phyloP scores from a whole-genome alignment of 2,113 vertebrate species.

The Centropus unirufus region DNA sequence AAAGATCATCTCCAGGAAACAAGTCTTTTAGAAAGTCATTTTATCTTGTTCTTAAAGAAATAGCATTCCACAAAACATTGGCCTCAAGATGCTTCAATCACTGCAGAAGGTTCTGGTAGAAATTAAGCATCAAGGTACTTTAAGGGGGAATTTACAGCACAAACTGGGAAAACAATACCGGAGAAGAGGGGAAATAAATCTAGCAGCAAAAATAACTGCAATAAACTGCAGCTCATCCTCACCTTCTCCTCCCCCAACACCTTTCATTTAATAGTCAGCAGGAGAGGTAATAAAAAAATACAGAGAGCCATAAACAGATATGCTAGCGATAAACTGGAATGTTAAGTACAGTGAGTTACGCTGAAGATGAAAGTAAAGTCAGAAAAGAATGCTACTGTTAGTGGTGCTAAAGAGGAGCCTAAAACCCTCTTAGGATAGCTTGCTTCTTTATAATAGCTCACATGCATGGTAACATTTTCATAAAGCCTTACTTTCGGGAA shows the following conservation, averaged over 20 bases:
- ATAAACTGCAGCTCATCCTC: conserved; percentile 19
- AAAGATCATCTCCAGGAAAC: neutral
- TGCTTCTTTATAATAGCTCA: neutral
- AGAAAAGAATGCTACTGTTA: conserved; percentile 55
- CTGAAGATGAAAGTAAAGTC: conserved; percentile 46
- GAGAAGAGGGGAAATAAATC: conserved; percentile 4
- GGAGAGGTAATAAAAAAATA: conserved; percentile 44
- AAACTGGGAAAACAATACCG: neutral
- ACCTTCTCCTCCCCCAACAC: neutral
- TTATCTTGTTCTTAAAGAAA: neutral
- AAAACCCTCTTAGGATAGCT: neutral
- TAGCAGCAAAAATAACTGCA: conserved; percentile 4
- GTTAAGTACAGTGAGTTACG: conserved; percentile 40
- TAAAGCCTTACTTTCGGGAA: neutral
- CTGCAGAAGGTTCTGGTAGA: neutral
- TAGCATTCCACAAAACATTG: neutral
- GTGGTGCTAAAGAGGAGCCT: conserved; percentile 1
- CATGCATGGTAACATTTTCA: neutral
- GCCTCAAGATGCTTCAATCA: neutral
- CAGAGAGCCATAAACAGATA: conserved; percentile 45
- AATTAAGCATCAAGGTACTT: neutral
- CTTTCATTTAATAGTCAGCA: conserved; percentile 43
- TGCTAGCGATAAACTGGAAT: conserved; percentile 13
- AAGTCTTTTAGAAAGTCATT: neutral
- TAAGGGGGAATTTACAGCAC: conserved; percentile 11